Evolutionary conservation across 2,888 invertebrate genomes (phyloP), one percentile per base, ranked within the genome.

Genomic region (Criorhina ranunculi): DNA sequence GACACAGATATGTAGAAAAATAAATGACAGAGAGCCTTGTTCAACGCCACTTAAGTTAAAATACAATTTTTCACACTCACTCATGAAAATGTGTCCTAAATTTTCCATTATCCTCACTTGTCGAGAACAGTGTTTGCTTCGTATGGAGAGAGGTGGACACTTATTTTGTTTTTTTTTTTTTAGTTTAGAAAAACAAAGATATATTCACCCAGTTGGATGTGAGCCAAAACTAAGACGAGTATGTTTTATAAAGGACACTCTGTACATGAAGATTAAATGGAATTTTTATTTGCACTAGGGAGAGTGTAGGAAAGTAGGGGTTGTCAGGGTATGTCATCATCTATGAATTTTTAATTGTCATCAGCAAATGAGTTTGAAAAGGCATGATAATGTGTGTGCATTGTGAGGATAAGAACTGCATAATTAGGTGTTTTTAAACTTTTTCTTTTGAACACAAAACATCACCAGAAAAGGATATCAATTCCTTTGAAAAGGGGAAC

Each of bases 101-200:
- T 81, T 81, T 75, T 42, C 75, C 75, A 81, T 69, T 81, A 81
- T 75, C 62, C 69, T 76, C 75, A 75, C 81, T 72, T 72, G 40
- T 70, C 55, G 57, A 29, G 62, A 29, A 55, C 60, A 64, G 31
- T 37, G 15, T 31, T 59, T 37, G 15, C 42, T 59, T 55, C 55
- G 51, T 69, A 44, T 31, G 46, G 55, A 64, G 60, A 64, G 60
- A 46, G 46, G 55, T 59, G 57, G 60, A 73, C 66, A 67, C 35
- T 44, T 66, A 67, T 55, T 44, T 35, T 17, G 33, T 70, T 19
- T 17, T 55, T 42, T 60, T 53, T 53, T 46, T 44, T 19, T 53
- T 67, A 60, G 33, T 33, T 37, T 42, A 44, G 29, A 73, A 60
- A 42, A 59, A 60, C 44, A 60, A 60, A 44, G 51, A 69, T 15